phyloP scores from a whole-genome alignment of 2,113 vertebrate species.

The Galemys pyrenaicus region DNA sequence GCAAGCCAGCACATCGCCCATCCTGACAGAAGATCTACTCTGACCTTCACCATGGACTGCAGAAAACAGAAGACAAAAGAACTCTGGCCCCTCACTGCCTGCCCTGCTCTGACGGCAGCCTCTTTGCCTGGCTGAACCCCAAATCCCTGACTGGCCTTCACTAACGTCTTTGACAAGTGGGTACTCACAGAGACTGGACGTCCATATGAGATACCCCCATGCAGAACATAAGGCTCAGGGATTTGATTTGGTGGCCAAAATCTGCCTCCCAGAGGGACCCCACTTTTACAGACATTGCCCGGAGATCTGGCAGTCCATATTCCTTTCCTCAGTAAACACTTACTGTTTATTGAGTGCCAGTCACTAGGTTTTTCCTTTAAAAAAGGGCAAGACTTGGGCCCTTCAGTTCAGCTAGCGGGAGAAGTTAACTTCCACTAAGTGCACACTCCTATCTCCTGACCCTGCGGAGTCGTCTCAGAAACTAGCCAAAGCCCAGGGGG shows the following conservation, averaged over 20 bases:
- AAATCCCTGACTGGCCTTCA: background rate
- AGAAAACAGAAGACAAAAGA: background rate
- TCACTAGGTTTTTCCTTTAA: background rate
- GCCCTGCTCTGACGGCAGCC: background rate
- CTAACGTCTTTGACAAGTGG: background rate
- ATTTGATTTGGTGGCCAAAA: background rate
- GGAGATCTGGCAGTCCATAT: background rate
- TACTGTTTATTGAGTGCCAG: background rate
- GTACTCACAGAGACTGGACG: background rate
- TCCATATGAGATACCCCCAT: background rate
- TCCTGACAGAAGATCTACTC: background rate
- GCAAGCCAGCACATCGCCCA: accelerated
- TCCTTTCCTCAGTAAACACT: background rate
- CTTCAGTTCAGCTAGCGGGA: background rate
- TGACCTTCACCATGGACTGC: background rate
- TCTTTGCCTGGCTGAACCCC: background rate
- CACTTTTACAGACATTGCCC: background rate
- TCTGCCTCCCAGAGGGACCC: slow-evolving; percentile 9
- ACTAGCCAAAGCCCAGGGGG: background rate
- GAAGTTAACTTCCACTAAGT: background rate
- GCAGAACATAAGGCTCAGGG: background rate
- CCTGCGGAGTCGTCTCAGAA: slow-evolving; percentile 14
- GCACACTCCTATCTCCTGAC: background rate
- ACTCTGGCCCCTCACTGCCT: background rate
- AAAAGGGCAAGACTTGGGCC: background rate